Conservation (phyloP, 2,797 vertebrate species). For the Peromyscus nudipes region DNA sequence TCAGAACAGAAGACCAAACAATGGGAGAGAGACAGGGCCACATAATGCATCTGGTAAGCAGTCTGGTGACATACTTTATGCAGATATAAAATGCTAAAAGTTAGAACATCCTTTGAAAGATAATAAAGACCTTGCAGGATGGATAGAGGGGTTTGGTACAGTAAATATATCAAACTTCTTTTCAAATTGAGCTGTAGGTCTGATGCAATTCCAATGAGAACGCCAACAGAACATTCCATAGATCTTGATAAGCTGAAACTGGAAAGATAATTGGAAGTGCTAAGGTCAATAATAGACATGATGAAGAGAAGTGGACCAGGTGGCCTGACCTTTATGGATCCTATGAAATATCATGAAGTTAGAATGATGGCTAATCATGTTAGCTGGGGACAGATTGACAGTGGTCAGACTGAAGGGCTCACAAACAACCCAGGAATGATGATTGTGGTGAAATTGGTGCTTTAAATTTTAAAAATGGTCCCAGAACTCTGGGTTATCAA, state of each 20-base stretch:
- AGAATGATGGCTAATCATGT: not conserved
- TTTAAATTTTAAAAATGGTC: constrained; percentile 26
- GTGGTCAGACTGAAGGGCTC: not conserved
- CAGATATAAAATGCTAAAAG: constrained; percentile 9
- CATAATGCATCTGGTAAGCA: not conserved
- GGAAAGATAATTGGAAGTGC: constrained; percentile 57
- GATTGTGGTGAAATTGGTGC: not conserved
- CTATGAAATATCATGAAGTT: constrained; percentile 17
- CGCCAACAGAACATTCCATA: constrained; percentile 57
- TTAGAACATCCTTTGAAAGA: constrained; percentile 42
- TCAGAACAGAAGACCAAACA: not conserved
- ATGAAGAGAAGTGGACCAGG: constrained; percentile 1
- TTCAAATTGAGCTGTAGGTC: not conserved
- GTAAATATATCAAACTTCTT: not conserved
- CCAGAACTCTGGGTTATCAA: constrained; percentile 8
- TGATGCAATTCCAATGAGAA: constrained; percentile 59
- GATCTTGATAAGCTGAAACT: constrained; percentile 54
- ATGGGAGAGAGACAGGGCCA: not conserved
- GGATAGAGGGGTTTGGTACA: not conserved
- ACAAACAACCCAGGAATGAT: not conserved
- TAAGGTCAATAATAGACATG: constrained; percentile 63
- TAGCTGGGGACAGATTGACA: not conserved
- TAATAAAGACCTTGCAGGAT: not conserved
- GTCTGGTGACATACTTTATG: not conserved
- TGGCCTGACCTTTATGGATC: not conserved